A percentile compares a stretch with the other conserved stretches of the same genome.
Conservation (phyloP, 2,113 vertebrate species). For the Barbus barbus region DNA sequence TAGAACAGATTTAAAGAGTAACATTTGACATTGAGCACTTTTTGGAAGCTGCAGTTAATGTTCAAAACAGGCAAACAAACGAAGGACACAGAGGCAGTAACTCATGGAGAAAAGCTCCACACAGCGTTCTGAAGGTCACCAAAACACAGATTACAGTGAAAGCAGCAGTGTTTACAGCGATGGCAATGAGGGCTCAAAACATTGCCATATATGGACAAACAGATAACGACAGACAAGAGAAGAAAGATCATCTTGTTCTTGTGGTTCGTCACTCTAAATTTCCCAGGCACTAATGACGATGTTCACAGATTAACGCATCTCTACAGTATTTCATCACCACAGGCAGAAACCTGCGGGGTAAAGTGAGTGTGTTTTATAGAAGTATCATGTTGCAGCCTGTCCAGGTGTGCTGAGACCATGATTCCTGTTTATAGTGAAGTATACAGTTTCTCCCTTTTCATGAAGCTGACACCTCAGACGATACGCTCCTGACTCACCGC, state of each 20-base stretch:
- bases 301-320: background rate
- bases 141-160: conserved; percentile 26
- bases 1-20: background rate
- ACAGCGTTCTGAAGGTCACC: background rate
- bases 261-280: background rate
- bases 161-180: background rate
- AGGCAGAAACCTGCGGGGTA: background rate
- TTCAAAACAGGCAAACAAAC: background rate
- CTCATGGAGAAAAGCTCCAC: background rate
- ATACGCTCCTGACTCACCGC: background rate
- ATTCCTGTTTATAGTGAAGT: conserved; percentile 13
- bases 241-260: background rate
- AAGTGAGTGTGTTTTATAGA: conserved; percentile 23
- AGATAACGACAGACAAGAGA: background rate
- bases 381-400: conserved; percentile 41
- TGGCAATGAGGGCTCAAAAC: background rate
- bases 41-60: too few species aligned
- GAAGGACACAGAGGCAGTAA: background rate
- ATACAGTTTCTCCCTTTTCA: conserved; percentile 53
- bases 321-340: background rate
- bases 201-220: background rate
- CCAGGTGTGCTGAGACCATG: conserved; percentile 52
- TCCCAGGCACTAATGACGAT: background rate
- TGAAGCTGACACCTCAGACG: background rate
- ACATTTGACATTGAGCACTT: too few species aligned